Conservation (phyloP, 2,888 invertebrate genomes). For the Thymelicus acteon region DNA sequence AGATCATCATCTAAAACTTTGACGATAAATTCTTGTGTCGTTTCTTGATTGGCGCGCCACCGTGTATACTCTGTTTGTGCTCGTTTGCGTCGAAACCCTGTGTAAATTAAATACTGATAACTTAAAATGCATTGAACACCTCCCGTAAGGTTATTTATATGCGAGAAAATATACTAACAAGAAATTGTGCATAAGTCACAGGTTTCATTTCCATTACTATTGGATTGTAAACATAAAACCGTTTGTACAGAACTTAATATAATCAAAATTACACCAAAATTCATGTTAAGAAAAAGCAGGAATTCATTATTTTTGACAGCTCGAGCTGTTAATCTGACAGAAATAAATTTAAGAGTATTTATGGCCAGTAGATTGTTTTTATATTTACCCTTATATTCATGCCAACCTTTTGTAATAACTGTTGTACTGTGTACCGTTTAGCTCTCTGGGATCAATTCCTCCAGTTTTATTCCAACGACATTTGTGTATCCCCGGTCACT, state of each 20-base stretch:
- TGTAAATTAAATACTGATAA: constrained; percentile 26
- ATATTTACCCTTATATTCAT: too few relatives aligned
- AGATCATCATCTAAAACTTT: constrained; percentile 76
- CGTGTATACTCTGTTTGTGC: constrained; percentile 68
- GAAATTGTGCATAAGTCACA: constrained; percentile 58
- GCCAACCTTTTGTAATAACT: too few relatives aligned
- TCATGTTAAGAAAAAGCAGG: constrained; percentile 72
- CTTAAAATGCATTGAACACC: neutral
- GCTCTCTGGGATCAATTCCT: too few relatives aligned
- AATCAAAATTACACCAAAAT: constrained; percentile 70
- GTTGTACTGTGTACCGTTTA: too few relatives aligned
- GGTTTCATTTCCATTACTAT: constrained; percentile 57
- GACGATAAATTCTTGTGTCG: constrained; percentile 72
- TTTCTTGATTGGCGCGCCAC: constrained; percentile 64
- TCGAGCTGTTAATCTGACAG: constrained; percentile 50
- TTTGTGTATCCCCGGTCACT: too few relatives aligned
- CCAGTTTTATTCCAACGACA: too few relatives aligned
- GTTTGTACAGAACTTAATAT: constrained; percentile 66
- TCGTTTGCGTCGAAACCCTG: constrained; percentile 68
- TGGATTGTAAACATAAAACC: constrained; percentile 53
- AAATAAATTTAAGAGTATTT: constrained; percentile 7
- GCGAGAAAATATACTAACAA: constrained; percentile 56
- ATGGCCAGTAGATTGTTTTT: constrained; percentile 3
- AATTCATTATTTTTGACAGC: constrained; percentile 65
- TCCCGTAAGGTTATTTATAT: neutral